These are phyloP conservation scores for Clepsis dumicolana DNA, from an alignment of 2,888 invertebrate species.

Conservation along the genomic window DNA sequence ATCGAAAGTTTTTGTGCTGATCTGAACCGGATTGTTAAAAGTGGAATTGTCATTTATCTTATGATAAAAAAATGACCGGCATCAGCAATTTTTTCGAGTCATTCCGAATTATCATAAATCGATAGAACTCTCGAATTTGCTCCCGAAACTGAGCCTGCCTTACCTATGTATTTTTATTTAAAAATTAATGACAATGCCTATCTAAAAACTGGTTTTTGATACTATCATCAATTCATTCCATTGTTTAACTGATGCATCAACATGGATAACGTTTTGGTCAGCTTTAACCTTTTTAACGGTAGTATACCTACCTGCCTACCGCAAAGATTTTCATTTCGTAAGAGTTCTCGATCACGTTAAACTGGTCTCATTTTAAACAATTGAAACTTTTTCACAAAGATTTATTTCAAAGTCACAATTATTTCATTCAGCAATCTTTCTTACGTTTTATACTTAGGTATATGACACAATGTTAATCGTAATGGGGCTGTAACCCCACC, in stretches of 20 bases:
- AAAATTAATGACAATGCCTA: not conserved
- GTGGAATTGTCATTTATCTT: not conserved
- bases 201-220: conserved; percentile 23
- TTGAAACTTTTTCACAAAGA: not conserved
- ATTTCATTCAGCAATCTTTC: not conserved
- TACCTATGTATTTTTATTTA: not conserved
- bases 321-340: not conserved
- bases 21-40: not conserved
- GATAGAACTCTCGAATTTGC: not conserved
- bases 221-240: conserved; percentile 24
- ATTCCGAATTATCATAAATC: not conserved
- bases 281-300: not conserved
- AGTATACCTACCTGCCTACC: too few relatives aligned
- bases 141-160: too few relatives aligned
- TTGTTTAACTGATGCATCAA: conserved; percentile 28
- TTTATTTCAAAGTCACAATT: not conserved
- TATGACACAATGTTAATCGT: too few relatives aligned
- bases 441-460: not conserved
- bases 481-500: too few relatives aligned
- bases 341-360: too few relatives aligned
- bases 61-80: not conserved
- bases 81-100: not conserved
- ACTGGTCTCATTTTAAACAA: too few relatives aligned
- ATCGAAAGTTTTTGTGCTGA: conserved; percentile 9
- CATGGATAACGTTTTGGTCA: conserved; percentile 28